phyloP scores from a whole-genome alignment of 1,140 invertebrate genomes.

The Polypedilum vanderplanki region DNA sequence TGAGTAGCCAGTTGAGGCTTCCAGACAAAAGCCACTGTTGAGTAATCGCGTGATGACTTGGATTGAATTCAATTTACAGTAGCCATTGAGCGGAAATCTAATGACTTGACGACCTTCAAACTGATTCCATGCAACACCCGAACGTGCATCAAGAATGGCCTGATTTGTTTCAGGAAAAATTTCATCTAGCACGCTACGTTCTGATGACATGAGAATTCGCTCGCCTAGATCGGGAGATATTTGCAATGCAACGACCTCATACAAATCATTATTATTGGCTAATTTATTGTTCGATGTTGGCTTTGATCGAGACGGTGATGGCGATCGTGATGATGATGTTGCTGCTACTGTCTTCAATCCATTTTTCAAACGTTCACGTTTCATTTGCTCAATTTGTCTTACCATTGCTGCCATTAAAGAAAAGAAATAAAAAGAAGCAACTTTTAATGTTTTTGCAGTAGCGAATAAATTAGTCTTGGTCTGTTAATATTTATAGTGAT shows the following conservation, averaged over 20 bases:
- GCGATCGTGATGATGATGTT: conserved; percentile 38
- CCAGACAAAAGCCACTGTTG: conserved; percentile 74
- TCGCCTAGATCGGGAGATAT: conserved; percentile 84
- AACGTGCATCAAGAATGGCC: conserved; percentile 71
- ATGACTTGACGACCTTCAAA: conserved; percentile 79
- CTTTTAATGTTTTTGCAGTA: too few relatives aligned
- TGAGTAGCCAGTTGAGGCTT: conserved; percentile 64
- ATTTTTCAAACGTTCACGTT: conserved; percentile 61
- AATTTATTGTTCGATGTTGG: conserved; percentile 35
- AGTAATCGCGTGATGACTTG: conserved; percentile 81
- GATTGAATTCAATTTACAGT: conserved; percentile 85
- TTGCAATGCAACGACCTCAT: conserved; percentile 80
- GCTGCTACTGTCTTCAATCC: conserved; percentile 45
- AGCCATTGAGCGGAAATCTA: conserved; percentile 84
- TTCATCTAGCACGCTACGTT: conserved; percentile 69
- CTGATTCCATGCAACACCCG: conserved; percentile 75
- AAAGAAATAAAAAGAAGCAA: conserved; percentile 20
- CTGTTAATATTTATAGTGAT: too few relatives aligned
- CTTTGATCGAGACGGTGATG: conserved; percentile 36
- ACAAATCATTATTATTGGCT: conserved; percentile 45
- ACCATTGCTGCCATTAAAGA: conserved; percentile 57
- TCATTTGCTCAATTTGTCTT: conserved; percentile 66
- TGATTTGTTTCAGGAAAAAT: conserved; percentile 83
- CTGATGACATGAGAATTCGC: conserved; percentile 76
- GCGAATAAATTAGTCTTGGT: too few relatives aligned